Evolutionary conservation across 2,113 vertebrate genomes (phyloP).

Genomic region (Platichthys flesus): DNA sequence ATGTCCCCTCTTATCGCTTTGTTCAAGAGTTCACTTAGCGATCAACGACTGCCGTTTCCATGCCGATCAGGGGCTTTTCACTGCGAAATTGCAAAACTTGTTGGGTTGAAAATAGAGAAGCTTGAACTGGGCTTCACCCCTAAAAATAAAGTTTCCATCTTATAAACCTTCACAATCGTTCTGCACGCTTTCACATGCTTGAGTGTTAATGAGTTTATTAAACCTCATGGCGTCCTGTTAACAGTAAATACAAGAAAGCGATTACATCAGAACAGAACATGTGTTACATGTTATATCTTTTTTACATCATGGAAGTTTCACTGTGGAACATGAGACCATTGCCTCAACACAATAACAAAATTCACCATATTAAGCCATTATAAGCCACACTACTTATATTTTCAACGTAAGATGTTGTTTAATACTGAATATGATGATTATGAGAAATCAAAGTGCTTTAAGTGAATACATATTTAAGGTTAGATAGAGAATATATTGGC

Average conservation of each 20-base stretch:
- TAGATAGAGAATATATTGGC: constrained; percentile 20
- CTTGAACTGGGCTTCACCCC: no score
- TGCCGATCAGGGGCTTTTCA: no score
- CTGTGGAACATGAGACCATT: neutral
- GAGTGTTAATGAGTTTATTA: constrained; percentile 68
- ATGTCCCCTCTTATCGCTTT: no score
- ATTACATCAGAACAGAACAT: constrained; percentile 33
- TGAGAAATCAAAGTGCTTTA: constrained; percentile 53
- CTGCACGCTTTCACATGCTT: constrained; percentile 4
- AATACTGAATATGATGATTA: constrained; percentile 33
- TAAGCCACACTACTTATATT: neutral
- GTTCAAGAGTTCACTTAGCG: no score
- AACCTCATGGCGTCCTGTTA: constrained; percentile 36
- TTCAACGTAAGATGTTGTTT: neutral
- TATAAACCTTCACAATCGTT: neutral
- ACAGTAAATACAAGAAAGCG: constrained; percentile 51
- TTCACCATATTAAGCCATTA: neutral
- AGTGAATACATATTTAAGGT: constrained; percentile 35
- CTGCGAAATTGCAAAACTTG: no score
- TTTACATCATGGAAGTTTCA: constrained; percentile 18
- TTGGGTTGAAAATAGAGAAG: no score
- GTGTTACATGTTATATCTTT: constrained; percentile 39
- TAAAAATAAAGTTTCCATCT: no score
- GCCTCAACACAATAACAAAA: no score
- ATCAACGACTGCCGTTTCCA: no score